These are phyloP conservation scores for Diuraphis noxia DNA, from an alignment of 1,140 invertebrate genomes.

Conservation along the genomic window DNA sequence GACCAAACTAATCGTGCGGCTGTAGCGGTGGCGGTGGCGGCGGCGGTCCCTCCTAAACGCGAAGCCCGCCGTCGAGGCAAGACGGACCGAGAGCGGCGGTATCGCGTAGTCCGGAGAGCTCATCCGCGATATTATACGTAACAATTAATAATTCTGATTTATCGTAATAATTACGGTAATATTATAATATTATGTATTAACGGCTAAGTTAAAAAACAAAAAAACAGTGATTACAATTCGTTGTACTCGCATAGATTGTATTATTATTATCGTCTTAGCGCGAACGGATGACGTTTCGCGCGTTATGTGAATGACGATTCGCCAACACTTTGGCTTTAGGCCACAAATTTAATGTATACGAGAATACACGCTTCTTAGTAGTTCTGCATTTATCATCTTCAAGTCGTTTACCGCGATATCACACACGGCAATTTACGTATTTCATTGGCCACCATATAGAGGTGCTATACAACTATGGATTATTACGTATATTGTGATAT, in stretches of 20 bases:
- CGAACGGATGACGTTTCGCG: not conserved
- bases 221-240: not conserved
- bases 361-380: not conserved
- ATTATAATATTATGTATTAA: too few species aligned
- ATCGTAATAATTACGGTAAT: too few species aligned
- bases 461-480: not conserved
- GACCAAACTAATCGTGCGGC: not conserved
- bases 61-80: not conserved
- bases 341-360: not conserved
- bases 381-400: not conserved
- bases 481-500: not conserved
- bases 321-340: not conserved
- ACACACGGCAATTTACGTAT: not conserved
- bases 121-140: not conserved
- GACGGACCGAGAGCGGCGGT: not conserved
- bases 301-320: not conserved
- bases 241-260: too few species aligned
- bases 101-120: not conserved
- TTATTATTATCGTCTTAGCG: not conserved
- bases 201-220: too few species aligned
- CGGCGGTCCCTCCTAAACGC: constrained; percentile 36
- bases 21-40: not conserved
- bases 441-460: not conserved
- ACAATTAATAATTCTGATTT: not conserved
- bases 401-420: not conserved